Base-by-base conservation (phyloP, 1,140 invertebrate species). In the Drosophila prosaltans region DNA sequence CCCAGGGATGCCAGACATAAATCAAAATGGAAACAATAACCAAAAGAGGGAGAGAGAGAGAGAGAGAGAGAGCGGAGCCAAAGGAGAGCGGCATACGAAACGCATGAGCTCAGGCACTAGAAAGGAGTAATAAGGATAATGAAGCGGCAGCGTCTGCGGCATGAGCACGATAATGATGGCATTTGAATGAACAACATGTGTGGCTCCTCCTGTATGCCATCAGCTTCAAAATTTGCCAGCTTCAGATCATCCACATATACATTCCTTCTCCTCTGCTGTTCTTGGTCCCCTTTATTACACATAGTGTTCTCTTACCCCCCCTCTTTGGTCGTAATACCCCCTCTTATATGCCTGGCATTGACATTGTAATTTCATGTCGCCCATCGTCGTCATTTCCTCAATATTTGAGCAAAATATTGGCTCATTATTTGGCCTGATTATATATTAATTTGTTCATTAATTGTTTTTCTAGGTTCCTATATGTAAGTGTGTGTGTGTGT, bases 21-120 rank as follows among this genome's bases (percentile, higher is more conserved):
- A 89, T 89, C 84, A 89, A 89, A 89, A 89, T 84, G 84, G 84
- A 89, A 89, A 89, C 84, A 89, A 89, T 89, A 89, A 89, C 84
- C 80, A 65, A 64, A 67, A 69, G 36, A 69, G 63, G n/a, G 26
- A 66, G 65, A 16, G 16, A 16, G 16, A 16, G 65, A 16, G 16
- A 16, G 16, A 16, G 16, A 16, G 16, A 16, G 16, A 16, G 32
- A 48, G 54, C 21, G 41, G 55, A 77, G 63, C 54, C 73, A 40
- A 11, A 40, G 39, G 10, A 40, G 39, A 40, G 39, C 8, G 39
- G 39, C 6, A 36, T 36, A 36, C 6, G 32, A 36, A 36, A 36
- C 6, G 41, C n/a, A 60, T 39, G 40, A 70, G 62, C 67, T 80
- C 70, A 64, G 63, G 69, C 75, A 39, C 57, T 39, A 59, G 76